These are phyloP conservation scores for Philonicus albiceps DNA, from an alignment of 2,888 invertebrate species.

Conservation along the genomic window DNA sequence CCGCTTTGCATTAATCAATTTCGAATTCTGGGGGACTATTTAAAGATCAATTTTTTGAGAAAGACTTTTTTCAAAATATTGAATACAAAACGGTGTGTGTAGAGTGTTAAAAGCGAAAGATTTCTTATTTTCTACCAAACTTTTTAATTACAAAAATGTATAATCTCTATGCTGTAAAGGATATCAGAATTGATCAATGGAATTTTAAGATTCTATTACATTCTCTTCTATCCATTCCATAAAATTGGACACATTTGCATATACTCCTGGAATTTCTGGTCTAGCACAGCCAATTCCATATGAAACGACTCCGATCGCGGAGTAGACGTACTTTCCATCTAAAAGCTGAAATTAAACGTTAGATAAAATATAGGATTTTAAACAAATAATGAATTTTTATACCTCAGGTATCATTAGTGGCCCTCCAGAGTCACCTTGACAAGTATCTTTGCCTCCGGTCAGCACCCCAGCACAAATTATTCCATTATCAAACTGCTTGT, in stretches of 20 bases:
- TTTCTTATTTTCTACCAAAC: not conserved
- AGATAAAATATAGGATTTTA: too few species aligned
- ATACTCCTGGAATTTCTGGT: slow-evolving; percentile 71
- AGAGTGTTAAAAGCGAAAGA: not conserved
- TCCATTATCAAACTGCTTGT: slow-evolving; percentile 58
- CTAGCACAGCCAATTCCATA: slow-evolving; percentile 73
- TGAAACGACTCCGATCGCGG: slow-evolving; percentile 72
- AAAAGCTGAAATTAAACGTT: not conserved
- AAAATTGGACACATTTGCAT: slow-evolving; percentile 69
- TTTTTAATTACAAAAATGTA: not conserved
- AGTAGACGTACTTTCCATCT: slow-evolving; percentile 50
- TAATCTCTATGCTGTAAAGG: not conserved
- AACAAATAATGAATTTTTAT: not conserved
- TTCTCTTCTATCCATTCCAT: slow-evolving; percentile 69
- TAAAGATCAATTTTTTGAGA: too few species aligned
- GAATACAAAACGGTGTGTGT: too few species aligned
- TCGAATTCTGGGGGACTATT: too few species aligned
- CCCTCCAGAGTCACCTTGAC: slow-evolving; percentile 62
- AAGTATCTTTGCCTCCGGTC: slow-evolving; percentile 60
- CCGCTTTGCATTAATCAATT: too few species aligned
- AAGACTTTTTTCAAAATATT: too few species aligned
- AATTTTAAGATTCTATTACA: slow-evolving; percentile 46
- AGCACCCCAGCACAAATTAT: slow-evolving; percentile 58
- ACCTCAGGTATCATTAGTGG: slow-evolving; percentile 61
- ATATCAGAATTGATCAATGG: not conserved